phyloP scores from a whole-genome alignment of 2,797 vertebrate genomes.

The Gymnoscopelus microlampas region DNA sequence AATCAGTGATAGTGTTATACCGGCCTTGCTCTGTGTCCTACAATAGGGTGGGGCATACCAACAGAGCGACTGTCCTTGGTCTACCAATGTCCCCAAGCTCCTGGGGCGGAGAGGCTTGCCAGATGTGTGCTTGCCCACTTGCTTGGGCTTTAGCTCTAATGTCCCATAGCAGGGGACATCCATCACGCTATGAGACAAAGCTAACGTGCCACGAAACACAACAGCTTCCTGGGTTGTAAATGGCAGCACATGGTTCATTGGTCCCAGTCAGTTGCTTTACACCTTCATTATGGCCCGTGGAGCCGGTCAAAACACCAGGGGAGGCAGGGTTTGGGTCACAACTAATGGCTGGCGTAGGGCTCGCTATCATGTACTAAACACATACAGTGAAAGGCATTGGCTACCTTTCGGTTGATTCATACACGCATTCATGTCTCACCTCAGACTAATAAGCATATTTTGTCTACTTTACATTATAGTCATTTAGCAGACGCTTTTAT shows the following conservation, averaged over 20 bases:
- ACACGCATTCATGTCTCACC: neutral
- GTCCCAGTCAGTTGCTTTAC: neutral
- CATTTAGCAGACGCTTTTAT: too few species aligned
- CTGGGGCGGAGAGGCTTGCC: slow-evolving; percentile 22
- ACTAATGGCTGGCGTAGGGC: neutral
- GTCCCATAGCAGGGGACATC: slow-evolving; percentile 30
- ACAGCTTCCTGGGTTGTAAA: slow-evolving; percentile 4
- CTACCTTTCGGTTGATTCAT: neutral
- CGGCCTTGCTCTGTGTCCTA: neutral
- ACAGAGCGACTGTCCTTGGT: slow-evolving; percentile 39
- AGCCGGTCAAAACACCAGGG: neutral
- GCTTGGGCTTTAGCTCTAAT: slow-evolving; percentile 19
- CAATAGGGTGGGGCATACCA: neutral
- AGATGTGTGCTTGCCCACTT: slow-evolving; percentile 51
- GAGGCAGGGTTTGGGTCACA: neutral
- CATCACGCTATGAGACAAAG: slow-evolving; percentile 24
- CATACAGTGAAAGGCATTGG: neutral
- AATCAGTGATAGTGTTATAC: slow-evolving; percentile 16
- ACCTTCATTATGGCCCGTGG: neutral
- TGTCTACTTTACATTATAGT: too few species aligned
- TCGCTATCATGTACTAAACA: neutral
- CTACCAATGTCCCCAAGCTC: slow-evolving; percentile 42
- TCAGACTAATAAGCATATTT: too few species aligned
- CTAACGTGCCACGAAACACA: slow-evolving; percentile 5
- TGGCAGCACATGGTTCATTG: neutral